phyloP scores from a whole-genome alignment of 1,140 invertebrate species.

The Drosophila insularis region DNA sequence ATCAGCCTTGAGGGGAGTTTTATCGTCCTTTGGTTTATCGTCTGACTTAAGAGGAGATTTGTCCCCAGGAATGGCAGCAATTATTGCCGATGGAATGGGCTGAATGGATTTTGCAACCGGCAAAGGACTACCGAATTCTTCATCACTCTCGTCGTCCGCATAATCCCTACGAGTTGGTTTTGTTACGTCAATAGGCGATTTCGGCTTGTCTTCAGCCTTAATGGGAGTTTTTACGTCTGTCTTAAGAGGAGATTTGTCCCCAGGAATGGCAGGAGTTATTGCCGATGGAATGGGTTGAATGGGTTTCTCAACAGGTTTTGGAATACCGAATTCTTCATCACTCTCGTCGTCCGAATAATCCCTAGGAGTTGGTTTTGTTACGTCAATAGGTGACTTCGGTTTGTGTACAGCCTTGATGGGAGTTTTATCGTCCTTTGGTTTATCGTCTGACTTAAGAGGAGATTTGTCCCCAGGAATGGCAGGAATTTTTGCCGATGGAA shows the following conservation, averaged over 20 bases:
- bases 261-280: not conserved
- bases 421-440: not conserved
- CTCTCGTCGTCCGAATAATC: slow-evolving; percentile 23
- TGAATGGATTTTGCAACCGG: too few species aligned
- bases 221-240: not conserved
- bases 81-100: not conserved
- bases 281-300: not conserved
- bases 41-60: slow-evolving; percentile 13
- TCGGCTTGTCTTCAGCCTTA: too few species aligned
- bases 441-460: not conserved
- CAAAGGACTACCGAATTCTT: too few species aligned
- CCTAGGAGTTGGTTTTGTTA: not conserved
- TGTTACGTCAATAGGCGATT: too few species aligned
- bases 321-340: slow-evolving; percentile 14
- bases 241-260: slow-evolving; percentile 9
- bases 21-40: too few species aligned
- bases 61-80: not conserved
- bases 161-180: too few species aligned
- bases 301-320: slow-evolving; percentile 7
- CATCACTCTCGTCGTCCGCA: too few species aligned
- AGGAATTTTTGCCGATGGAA: not conserved
- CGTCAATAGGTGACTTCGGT: slow-evolving; percentile 10
- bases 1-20: too few species aligned
- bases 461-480: not conserved
- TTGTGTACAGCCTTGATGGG: slow-evolving; percentile 4